Evolutionary conservation across 2,888 invertebrate species (phyloP).

Genomic region (Orthonevra nobilis): DNA sequence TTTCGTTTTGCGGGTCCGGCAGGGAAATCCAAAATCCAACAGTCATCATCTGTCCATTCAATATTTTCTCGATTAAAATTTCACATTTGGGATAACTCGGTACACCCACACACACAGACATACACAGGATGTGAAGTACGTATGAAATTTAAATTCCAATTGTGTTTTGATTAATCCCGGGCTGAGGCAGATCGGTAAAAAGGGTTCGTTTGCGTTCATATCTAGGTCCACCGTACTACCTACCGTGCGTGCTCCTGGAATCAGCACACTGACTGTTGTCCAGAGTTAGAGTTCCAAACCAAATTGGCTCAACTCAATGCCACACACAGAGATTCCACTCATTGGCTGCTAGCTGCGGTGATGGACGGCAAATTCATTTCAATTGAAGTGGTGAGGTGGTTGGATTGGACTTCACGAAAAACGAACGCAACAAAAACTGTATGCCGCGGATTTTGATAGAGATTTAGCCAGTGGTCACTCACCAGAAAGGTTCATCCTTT

Average conservation of each 20-base stretch:
- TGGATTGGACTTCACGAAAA: background rate
- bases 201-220: constrained; percentile 10
- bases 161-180: constrained; percentile 65
- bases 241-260: too few relatives aligned
- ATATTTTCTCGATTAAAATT: constrained; percentile 57
- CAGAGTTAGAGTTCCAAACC: background rate
- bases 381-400: constrained; percentile 31
- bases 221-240: too few relatives aligned
- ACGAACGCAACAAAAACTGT: constrained; percentile 3
- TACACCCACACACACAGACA: constrained; percentile 33
- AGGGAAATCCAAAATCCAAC: background rate
- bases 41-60: constrained; percentile 42
- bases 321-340: constrained; percentile 52
- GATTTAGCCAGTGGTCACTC: constrained; percentile 57
- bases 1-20: background rate
- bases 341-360: too few relatives aligned
- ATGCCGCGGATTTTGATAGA: constrained; percentile 57
- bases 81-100: constrained; percentile 54
- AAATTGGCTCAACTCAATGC: constrained; percentile 65
- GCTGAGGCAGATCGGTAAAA: too few relatives aligned
- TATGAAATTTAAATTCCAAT: constrained; percentile 68
- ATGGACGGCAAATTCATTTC: constrained; percentile 58
- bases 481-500: constrained; percentile 30
- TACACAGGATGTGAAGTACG: too few relatives aligned
- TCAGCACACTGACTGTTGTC: too few relatives aligned